Conservation (phyloP, 2,113 vertebrate genomes). For the Zosterops pallidus region DNA sequence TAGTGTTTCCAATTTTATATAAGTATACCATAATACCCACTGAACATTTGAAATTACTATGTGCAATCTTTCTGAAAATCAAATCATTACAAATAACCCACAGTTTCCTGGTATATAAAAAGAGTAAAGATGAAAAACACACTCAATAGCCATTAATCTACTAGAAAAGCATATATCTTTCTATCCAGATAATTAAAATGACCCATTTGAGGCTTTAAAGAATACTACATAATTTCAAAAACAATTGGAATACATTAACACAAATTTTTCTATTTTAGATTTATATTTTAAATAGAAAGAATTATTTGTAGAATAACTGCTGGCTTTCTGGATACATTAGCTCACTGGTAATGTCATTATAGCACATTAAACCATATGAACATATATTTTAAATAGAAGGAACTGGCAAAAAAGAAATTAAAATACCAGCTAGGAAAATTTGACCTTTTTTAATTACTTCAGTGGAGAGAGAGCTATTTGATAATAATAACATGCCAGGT, state of each 20-base stretch:
- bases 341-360: background rate
- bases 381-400: background rate
- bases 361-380: background rate
- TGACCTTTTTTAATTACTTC: background rate
- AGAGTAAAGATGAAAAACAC: background rate
- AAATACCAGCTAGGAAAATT: background rate
- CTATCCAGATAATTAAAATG: background rate
- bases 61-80: slow-evolving; percentile 19
- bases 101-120: background rate
- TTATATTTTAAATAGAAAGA: slow-evolving; percentile 7
- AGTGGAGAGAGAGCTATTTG: background rate
- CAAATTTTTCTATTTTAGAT: background rate
- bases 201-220: background rate
- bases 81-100: background rate
- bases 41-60: slow-evolving; percentile 41
- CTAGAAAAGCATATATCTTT: background rate
- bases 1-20: slow-evolving; percentile 25
- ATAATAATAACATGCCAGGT: background rate
- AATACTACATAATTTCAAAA: background rate
- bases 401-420: background rate
- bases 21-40: background rate
- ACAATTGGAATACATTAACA: background rate
- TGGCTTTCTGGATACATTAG: background rate
- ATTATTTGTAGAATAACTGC: background rate
- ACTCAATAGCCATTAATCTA: background rate